phyloP scores from a whole-genome alignment of 1,140 invertebrate species.

The Lerema accius region DNA sequence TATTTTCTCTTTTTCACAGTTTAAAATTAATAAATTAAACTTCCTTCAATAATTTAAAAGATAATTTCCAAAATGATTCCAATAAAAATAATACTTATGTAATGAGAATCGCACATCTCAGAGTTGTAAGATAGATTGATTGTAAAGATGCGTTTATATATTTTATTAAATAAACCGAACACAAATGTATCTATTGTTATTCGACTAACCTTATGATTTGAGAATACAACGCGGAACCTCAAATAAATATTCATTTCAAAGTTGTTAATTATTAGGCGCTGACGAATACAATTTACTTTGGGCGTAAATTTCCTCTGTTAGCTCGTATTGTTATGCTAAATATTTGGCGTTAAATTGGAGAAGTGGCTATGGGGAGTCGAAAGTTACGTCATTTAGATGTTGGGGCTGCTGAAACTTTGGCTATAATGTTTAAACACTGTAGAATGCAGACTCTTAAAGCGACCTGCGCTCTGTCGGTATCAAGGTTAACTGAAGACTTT shows the following conservation, averaged over 20 bases:
- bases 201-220: too few relatives aligned
- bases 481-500: not conserved
- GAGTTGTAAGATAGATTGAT: too few relatives aligned
- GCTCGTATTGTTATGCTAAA: conserved; percentile 23
- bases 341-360: conserved; percentile 7
- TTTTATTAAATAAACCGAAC: too few relatives aligned
- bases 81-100: too few relatives aligned
- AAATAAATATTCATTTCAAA: not conserved
- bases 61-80: too few relatives aligned
- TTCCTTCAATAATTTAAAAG: too few relatives aligned
- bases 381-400: conserved; percentile 8
- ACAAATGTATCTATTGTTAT: too few relatives aligned
- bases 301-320: conserved; percentile 22
- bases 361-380: conserved; percentile 6
- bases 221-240: not conserved
- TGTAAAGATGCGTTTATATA: too few relatives aligned
- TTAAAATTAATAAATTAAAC: too few relatives aligned
- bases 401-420: conserved; percentile 2
- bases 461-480: not conserved
- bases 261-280: conserved; percentile 3
- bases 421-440: conserved; percentile 3
- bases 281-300: not conserved
- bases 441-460: too few relatives aligned
- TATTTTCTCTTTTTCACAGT: too few relatives aligned
- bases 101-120: too few relatives aligned